A percentile compares a stretch with the other conserved stretches of the same genome.
Evolutionary conservation across 1,140 invertebrate genomes (phyloP).

Genomic region (Chrysoperla carnea): DNA sequence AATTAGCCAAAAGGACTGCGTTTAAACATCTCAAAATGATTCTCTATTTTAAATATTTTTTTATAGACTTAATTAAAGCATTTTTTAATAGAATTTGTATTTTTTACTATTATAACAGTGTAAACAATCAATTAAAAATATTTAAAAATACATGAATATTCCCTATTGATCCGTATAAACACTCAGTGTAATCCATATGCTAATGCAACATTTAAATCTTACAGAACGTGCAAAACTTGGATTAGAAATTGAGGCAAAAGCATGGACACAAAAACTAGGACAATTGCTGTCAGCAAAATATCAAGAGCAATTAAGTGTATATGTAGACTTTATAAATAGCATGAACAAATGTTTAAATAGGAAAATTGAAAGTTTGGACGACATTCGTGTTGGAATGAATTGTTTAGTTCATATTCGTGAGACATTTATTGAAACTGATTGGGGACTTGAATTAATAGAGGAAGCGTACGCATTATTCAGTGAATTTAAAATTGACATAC

Average conservation of each 20-base stretch:
- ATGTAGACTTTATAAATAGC: conserved; percentile 50
- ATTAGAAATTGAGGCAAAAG: conserved; percentile 46
- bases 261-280: conserved; percentile 51
- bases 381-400: conserved; percentile 52
- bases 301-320: conserved; percentile 37
- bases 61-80: no score
- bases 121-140: no score
- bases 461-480: conserved; percentile 58
- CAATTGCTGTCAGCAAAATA: conserved; percentile 37
- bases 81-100: no score
- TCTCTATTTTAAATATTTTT: no score
- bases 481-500: conserved; percentile 50
- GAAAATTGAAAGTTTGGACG: conserved; percentile 52
- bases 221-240: conserved; percentile 40
- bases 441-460: conserved; percentile 53
- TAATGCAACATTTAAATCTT: conserved; percentile 10
- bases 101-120: no score
- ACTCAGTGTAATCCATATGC: no score
- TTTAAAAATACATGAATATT: no score
- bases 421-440: conserved; percentile 58
- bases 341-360: conserved; percentile 41
- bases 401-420: conserved; percentile 57
- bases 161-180: no score
- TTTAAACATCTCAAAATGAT: no score
- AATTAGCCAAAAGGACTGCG: no score